Percentiles rank a stretch among this genome's conserved stretches.
Evolutionary conservation across 2,113 vertebrate species (phyloP).

Genomic region (Piaya cayana): DNA sequence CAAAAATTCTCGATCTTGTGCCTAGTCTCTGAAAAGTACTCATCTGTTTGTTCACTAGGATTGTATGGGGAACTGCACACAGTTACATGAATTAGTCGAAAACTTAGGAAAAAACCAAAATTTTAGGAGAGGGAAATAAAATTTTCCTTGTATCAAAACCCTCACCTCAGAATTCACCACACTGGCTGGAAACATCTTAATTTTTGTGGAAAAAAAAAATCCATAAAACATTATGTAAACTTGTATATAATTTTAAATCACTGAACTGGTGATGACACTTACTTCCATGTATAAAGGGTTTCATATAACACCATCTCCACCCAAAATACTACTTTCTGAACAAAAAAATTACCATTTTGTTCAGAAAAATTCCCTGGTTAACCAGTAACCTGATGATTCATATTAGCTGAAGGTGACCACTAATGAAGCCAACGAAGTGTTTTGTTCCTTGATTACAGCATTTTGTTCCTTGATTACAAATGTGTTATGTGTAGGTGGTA

Average conservation of each 20-base stretch:
- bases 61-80: not conserved
- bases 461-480: not conserved
- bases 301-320: not conserved
- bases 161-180: not conserved
- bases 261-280: not conserved
- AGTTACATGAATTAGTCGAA: not conserved
- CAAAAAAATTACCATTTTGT: not conserved
- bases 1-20: not conserved
- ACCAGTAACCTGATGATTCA: not conserved
- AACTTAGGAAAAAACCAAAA: not conserved
- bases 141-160: not conserved
- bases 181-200: not conserved
- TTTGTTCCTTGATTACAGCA: not conserved
- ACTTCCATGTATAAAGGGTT: not conserved
- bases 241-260: not conserved
- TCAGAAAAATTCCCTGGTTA: not conserved
- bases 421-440: accelerated
- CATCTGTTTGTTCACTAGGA: not conserved
- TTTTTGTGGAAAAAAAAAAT: not conserved
- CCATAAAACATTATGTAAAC: constrained; percentile 18
- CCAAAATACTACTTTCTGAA: not conserved
- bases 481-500: not conserved
- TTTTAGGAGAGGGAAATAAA: not conserved
- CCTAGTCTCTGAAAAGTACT: not conserved
- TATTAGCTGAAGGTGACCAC: not conserved